A percentile compares a stretch with the other conserved stretches of the same genome.
phyloP scores from a whole-genome alignment of 1,140 invertebrate genomes.

The Nasonia longicornis region DNA sequence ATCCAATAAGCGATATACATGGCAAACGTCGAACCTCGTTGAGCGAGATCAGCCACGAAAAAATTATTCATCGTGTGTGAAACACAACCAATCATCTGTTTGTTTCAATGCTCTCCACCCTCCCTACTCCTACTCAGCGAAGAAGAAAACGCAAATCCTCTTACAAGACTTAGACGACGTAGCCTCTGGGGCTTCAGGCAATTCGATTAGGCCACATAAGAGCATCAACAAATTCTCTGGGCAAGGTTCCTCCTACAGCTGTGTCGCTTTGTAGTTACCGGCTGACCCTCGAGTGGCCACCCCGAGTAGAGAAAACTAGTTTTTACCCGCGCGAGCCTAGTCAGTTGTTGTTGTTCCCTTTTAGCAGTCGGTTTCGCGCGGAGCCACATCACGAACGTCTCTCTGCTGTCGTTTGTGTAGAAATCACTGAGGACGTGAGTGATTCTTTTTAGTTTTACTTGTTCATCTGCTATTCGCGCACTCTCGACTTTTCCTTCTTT shows the following conservation, averaged over 20 bases:
- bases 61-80: background rate
- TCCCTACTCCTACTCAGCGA: slow-evolving; percentile 50
- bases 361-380: no score
- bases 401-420: background rate
- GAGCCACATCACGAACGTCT: background rate
- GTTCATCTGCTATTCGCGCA: background rate
- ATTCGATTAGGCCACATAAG: slow-evolving; percentile 63
- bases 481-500: background rate
- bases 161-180: slow-evolving; percentile 56
- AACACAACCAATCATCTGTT: slow-evolving; percentile 18
- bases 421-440: slow-evolving; percentile 37
- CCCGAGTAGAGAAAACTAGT: background rate
- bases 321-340: background rate
- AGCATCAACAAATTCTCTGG: slow-evolving; percentile 62
- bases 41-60: background rate
- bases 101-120: slow-evolving; percentile 41
- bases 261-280: slow-evolving; percentile 56
- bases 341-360: slow-evolving; percentile 12
- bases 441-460: slow-evolving; percentile 8
- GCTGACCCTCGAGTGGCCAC: slow-evolving; percentile 45
- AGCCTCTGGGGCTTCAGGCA: slow-evolving; percentile 60
- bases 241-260: slow-evolving; percentile 46
- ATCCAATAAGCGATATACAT: slow-evolving; percentile 26
- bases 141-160: slow-evolving; percentile 59
- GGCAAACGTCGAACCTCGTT: background rate